phyloP scores from a whole-genome alignment of 2,888 invertebrate genomes.

The Eudasyphora cyanicolor region DNA sequence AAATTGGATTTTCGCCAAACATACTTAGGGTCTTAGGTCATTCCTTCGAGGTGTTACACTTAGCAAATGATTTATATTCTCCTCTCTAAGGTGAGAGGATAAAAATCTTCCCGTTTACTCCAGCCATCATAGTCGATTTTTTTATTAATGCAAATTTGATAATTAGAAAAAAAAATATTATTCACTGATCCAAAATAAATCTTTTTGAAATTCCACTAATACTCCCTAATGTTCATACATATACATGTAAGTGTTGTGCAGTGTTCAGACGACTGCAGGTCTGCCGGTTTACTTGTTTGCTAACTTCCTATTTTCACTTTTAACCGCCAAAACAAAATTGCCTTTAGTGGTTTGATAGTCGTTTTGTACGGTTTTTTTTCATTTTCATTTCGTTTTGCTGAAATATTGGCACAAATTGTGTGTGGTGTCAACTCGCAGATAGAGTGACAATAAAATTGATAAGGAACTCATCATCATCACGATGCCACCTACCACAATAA shows the following conservation, averaged over 20 bases:
- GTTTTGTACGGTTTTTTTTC: neutral
- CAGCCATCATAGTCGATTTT: no score
- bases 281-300: neutral
- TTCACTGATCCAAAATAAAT: no score
- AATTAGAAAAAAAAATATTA: no score
- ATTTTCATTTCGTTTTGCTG: neutral
- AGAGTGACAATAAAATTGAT: constrained; percentile 49
- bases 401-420: constrained; percentile 61
- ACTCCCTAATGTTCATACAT: constrained; percentile 5
- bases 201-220: no score
- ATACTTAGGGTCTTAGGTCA: no score
- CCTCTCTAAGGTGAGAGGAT: no score
- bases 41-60: no score
- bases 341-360: constrained; percentile 6
- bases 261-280: neutral
- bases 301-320: constrained; percentile 66
- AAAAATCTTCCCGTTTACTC: no score
- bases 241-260: neutral
- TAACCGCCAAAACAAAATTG: constrained; percentile 45
- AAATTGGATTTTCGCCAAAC: no score
- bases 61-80: no score
- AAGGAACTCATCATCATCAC: neutral
- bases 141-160: no score
- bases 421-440: constrained; percentile 30
- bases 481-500: neutral